These are phyloP conservation scores for Margaritifera margaritifera DNA, from an alignment of 2,888 invertebrate species.

Conservation along the genomic window DNA sequence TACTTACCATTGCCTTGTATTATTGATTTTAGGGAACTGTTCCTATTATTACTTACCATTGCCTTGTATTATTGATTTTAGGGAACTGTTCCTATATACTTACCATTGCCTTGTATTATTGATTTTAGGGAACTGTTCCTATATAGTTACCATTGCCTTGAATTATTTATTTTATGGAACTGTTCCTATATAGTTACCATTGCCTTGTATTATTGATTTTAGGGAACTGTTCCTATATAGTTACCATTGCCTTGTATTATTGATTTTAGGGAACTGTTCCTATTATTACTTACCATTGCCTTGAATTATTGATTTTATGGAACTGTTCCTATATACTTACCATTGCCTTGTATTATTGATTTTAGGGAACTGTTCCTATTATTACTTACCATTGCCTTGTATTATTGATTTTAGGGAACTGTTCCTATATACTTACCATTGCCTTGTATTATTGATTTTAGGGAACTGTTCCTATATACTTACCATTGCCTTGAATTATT, in stretches of 20 bases:
- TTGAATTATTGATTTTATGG: conserved; percentile 81
- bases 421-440: conserved; percentile 74
- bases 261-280: conserved; percentile 22
- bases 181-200: conserved; percentile 71
- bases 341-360: conserved; percentile 83
- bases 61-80: conserved; percentile 81
- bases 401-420: conserved; percentile 78
- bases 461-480: not conserved
- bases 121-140: no score
- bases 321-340: conserved; percentile 55
- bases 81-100: not conserved
- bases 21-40: conserved; percentile 73
- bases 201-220: conserved; percentile 83
- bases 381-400: conserved; percentile 77
- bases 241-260: conserved; percentile 82
- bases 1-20: conserved; percentile 80
- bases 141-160: conserved; percentile 76
- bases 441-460: conserved; percentile 81
- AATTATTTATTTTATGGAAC: conserved; percentile 81
- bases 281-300: conserved; percentile 74
- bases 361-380: not conserved
- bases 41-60: conserved; percentile 74
- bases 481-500: conserved; percentile 83
- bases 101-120: conserved; percentile 83
- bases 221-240: not conserved